Percentiles rank a stretch among this genome's conserved stretches.
Conservation (phyloP, 2,888 invertebrate species). For the Lasioglossum morio region DNA sequence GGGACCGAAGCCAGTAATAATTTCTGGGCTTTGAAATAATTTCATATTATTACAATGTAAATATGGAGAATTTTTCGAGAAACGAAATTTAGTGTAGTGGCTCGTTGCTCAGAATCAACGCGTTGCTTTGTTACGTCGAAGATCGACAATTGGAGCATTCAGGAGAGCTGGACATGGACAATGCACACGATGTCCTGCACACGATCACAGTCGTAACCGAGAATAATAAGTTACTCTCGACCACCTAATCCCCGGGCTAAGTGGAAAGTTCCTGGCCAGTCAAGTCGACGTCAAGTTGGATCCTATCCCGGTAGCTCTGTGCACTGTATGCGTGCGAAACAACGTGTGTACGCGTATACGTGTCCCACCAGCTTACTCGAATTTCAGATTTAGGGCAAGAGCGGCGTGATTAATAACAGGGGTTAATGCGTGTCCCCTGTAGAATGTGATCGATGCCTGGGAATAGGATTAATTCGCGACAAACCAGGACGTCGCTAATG, state of each 20-base stretch:
- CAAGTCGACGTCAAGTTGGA: slow-evolving; percentile 26
- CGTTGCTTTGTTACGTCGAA: background rate
- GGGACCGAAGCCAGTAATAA: background rate
- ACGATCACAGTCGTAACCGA: slow-evolving; percentile 20
- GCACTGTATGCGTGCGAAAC: background rate
- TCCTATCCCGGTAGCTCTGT: background rate
- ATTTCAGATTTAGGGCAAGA: slow-evolving; percentile 42
- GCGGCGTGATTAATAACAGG: slow-evolving; percentile 52
- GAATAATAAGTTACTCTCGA: slow-evolving; percentile 43
- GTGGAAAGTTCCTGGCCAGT: slow-evolving; percentile 52
- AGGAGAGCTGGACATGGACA: background rate
- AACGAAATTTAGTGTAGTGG: too few species aligned
- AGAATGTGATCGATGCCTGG: slow-evolving; percentile 47
- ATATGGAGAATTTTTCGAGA: background rate
- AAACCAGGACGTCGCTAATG: background rate
- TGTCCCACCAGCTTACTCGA: slow-evolving; percentile 23
- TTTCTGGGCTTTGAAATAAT: background rate
- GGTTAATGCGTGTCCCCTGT: slow-evolving; percentile 33
- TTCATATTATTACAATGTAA: background rate
- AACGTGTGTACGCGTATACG: background rate
- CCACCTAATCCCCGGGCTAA: slow-evolving; percentile 36
- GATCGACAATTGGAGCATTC: background rate
- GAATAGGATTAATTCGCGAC: slow-evolving; percentile 19
- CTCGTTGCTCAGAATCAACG: background rate
- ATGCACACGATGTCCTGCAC: slow-evolving; percentile 12